Conservation (phyloP, 2,888 invertebrate genomes). For the Deilephila porcellus region DNA sequence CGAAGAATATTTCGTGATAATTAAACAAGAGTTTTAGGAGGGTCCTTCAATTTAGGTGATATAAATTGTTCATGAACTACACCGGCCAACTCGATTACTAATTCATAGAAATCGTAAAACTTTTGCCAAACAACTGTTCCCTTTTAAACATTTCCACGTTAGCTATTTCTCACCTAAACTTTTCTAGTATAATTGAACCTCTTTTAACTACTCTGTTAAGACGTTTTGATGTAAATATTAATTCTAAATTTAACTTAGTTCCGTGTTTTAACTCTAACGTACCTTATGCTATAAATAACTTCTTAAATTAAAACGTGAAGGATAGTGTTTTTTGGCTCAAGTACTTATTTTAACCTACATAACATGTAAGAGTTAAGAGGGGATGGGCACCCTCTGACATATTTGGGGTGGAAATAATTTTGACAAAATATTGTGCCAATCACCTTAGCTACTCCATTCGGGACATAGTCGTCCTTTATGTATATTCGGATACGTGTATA, state of each 20-base stretch:
- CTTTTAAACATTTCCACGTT: constrained; percentile 46
- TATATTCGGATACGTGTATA: no score
- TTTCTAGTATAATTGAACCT: constrained; percentile 23
- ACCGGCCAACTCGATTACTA: constrained; percentile 60
- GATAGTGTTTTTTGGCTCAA: no score
- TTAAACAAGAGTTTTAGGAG: constrained; percentile 50
- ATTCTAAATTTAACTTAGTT: not conserved
- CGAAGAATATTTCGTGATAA: constrained; percentile 36
- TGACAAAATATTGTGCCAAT: no score
- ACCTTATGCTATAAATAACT: not conserved
- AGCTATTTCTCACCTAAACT: constrained; percentile 40
- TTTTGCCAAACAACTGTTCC: constrained; percentile 60
- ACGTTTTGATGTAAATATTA: not conserved
- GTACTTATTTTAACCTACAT: no score
- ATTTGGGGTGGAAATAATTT: no score
- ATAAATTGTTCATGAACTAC: constrained; percentile 40
- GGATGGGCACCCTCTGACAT: no score
- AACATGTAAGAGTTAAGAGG: no score
- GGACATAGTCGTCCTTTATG: no score
- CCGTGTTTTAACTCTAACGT: not conserved
- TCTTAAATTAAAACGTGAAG: not conserved
- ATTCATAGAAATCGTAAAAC: constrained; percentile 65
- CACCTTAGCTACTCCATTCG: no score
- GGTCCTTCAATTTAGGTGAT: constrained; percentile 44
- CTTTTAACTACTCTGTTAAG: constrained; percentile 15